Base-by-base conservation (phyloP, 2,888 invertebrate species). In the Pachliopta kotzebuea region DNA sequence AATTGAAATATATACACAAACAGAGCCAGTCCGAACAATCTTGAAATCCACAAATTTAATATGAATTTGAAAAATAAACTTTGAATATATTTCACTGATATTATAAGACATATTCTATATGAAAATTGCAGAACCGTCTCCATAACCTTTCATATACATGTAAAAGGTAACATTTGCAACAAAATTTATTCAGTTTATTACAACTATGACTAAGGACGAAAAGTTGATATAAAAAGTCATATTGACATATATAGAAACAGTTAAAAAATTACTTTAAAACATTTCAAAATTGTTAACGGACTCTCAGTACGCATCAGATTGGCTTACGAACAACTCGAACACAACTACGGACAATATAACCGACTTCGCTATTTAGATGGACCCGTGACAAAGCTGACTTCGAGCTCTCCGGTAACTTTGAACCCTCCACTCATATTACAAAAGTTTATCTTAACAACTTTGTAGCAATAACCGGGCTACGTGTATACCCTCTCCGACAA, bases 371-470 rank as follows among this genome's bases (percentile, higher is more conserved):
- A 57, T 68, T 69, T 70, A 70, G 71, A 73, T 71, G 71, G 71
- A 67, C 65, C 66, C 70, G 70, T 75, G 77, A 77, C 77, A 78
- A 76, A 76, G 74, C 73, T 68, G 68, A 70, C 68, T 68, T 60
- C 67, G 65, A 66, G 70, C 75, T 76, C 77, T 82, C 77, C 76
- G 79, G 14, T 37, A 87, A 87, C 79, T 88, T 83, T 68, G 73
- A 66, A 71, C 65, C 69, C 79, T 75, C 77, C 72, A 75, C 81
- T 80, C 77, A 86, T 88, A 89, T 90, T 89, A 82, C 83, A 78
- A 85, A 89, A 89, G 86, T 90, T 88, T 68, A 63, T 61, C 64
- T 68, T 69, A 73, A 71, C 77, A 82, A 83, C 77, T 83, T 80
- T 71, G 75, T 67, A 66, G 73, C 75, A 78, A 80, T 82, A 81